Evolutionary conservation across 1,140 invertebrate genomes (phyloP).

Genomic region (Drosophila azteca): DNA sequence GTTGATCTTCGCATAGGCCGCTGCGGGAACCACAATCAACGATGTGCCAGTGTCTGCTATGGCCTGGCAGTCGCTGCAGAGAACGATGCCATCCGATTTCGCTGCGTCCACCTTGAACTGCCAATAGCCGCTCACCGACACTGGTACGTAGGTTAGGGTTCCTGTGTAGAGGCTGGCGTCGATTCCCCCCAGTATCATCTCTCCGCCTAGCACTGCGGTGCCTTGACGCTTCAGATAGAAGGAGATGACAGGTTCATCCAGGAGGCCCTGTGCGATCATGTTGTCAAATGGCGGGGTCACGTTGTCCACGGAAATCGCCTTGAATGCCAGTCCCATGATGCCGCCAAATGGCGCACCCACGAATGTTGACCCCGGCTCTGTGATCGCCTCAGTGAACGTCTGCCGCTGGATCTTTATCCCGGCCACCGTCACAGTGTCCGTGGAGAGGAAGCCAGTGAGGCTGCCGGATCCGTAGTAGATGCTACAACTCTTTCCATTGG

Average conservation of each 20-base stretch:
- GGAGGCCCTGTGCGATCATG: conserved; percentile 93
- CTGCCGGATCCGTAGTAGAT: conserved; percentile 98
- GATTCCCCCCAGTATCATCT: conserved; percentile 72
- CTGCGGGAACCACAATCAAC: conserved; percentile 94
- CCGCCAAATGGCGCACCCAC: conserved; percentile 98
- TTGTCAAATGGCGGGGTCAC: conserved; percentile 97
- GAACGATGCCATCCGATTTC: conserved; percentile 27
- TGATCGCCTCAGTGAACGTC: conserved; percentile 98
- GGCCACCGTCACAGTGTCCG: conserved; percentile 89
- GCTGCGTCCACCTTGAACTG: conserved; percentile 70
- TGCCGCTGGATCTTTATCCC: conserved; percentile 89
- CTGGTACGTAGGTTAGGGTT: conserved; percentile 70
- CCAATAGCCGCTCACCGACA: conserved; percentile 77
- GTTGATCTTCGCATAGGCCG: conserved; percentile 91
- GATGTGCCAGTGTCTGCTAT: conserved; percentile 99
- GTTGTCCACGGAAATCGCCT: conserved; percentile 93
- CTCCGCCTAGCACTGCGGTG: conserved; percentile 51
- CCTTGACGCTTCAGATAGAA: conserved; percentile 88
- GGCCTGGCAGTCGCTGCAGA: conserved; percentile 91
- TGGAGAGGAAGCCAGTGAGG: conserved; percentile 96
- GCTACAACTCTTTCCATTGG: conserved; percentile 94
- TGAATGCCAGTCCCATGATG: conserved; percentile 95
- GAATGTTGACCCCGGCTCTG: conserved; percentile 94
- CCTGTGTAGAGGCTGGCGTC: conserved; percentile 62
- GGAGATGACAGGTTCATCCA: conserved; percentile 93